These are phyloP conservation scores for Borostomias antarcticus DNA, from an alignment of 2,797 vertebrate species.

Conservation along the genomic window DNA sequence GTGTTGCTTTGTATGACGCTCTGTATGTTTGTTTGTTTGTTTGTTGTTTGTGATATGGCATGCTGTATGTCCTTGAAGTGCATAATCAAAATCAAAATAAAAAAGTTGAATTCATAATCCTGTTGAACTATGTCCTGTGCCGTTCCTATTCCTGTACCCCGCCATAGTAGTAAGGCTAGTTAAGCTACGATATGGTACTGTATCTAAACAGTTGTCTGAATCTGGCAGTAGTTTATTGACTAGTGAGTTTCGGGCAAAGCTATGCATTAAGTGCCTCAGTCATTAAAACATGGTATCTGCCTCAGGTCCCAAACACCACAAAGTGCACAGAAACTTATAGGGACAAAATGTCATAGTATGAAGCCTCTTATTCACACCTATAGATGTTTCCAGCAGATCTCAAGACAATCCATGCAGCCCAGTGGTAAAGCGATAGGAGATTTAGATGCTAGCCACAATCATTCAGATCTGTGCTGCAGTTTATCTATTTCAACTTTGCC, in stretches of 20 bases:
- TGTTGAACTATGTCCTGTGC: constrained; percentile 56
- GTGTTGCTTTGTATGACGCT: constrained; percentile 51
- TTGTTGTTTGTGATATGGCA: constrained; percentile 61
- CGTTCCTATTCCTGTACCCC: constrained; percentile 20
- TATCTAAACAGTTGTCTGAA: neutral
- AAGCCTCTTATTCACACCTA: neutral
- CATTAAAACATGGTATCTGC: neutral
- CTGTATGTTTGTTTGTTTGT: constrained; percentile 52
- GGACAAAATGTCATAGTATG: no score
- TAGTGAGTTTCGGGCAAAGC: neutral
- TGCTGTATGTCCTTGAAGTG: constrained; percentile 65
- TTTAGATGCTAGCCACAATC: neutral
- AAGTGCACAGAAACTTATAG: no score
- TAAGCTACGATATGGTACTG: neutral
- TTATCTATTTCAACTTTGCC: neutral
- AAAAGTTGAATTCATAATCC: constrained; percentile 50
- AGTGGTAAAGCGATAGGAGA: no score
- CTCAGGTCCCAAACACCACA: no score
- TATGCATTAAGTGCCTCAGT: neutral
- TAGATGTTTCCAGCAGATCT: neutral
- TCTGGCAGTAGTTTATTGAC: neutral
- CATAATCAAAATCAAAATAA: constrained; percentile 71
- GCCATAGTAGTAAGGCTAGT: neutral
- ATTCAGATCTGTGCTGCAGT: neutral
- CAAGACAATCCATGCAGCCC: no score